Evolutionary conservation across 2,797 vertebrate genomes (phyloP).

Genomic region (Capromys pilorides): DNA sequence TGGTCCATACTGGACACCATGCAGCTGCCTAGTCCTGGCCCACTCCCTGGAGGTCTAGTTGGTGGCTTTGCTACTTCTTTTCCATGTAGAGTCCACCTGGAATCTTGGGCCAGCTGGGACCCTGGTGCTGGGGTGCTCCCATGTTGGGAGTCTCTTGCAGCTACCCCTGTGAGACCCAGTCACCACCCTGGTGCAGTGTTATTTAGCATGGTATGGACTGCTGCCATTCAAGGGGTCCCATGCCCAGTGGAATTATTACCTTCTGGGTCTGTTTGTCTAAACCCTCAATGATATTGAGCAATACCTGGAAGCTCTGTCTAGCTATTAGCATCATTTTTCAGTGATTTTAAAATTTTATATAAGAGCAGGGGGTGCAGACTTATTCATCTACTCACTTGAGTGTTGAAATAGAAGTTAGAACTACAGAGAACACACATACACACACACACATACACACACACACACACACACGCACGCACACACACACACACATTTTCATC

Average conservation of each 20-base stretch:
- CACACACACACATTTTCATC: neutral
- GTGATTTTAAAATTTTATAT: neutral
- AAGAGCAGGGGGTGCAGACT: neutral
- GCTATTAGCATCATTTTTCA: neutral
- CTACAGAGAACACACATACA: neutral
- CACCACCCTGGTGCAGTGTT: neutral
- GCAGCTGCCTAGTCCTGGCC: neutral
- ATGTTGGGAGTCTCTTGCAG: neutral
- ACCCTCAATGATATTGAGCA: no score
- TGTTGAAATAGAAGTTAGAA: neutral
- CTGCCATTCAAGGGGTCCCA: neutral
- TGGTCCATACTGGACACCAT: accelerated
- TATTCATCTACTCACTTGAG: neutral
- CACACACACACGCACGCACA: neutral
- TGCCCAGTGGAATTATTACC: neutral
- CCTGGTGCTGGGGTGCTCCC: neutral
- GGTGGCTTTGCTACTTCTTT: neutral
- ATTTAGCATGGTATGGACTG: neutral
- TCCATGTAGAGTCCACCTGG: neutral
- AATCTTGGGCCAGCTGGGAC: neutral
- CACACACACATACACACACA: neutral
- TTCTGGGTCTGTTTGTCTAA: neutral
- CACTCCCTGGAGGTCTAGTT: neutral
- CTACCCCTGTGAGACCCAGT: neutral
- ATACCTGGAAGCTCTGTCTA: neutral